These are phyloP conservation scores for Reticulitermes lucifugus DNA, from an alignment of 2,888 invertebrate species.

Conservation along the genomic window DNA sequence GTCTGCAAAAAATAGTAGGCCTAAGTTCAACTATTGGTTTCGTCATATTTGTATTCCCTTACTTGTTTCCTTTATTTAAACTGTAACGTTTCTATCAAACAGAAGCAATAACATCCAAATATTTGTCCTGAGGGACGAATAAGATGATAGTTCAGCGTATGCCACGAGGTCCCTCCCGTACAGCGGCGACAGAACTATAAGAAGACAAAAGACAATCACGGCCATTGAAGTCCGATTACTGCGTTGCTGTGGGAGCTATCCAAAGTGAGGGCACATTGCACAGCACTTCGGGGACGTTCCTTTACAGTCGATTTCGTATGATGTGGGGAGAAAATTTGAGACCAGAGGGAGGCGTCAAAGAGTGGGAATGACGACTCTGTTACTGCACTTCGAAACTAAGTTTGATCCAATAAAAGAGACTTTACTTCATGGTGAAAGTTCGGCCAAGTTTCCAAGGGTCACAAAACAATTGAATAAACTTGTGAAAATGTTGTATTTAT, in stretches of 20 bases:
- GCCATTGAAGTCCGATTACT: not conserved
- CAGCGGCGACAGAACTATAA: not conserved
- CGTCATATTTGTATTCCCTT: not conserved
- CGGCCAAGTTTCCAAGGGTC: not conserved
- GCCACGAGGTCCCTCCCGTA: not conserved
- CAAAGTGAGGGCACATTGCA: slow-evolving; percentile 39
- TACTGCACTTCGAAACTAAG: slow-evolving; percentile 38
- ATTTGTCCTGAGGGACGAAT: no score
- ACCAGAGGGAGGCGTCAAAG: not conserved
- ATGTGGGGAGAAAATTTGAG: not conserved
- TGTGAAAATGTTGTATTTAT: not conserved
- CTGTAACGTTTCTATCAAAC: not conserved
- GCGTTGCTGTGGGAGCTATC: not conserved
- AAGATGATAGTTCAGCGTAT: not conserved
- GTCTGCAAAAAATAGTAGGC: no score
- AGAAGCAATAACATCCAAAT: not conserved
- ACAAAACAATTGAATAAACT: not conserved
- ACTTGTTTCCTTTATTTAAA: not conserved
- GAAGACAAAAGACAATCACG: not conserved
- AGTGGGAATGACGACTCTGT: not conserved
- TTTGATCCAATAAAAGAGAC: not conserved
- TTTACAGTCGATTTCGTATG: slow-evolving; percentile 36
- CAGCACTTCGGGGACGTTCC: slow-evolving; percentile 50
- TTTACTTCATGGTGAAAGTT: not conserved
- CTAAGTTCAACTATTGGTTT: no score